A percentile compares a stretch with the other conserved stretches of the same genome.
These are phyloP conservation scores for Crax fasciolata DNA, from an alignment of 2,797 vertebrate species.

Conservation along the genomic window DNA sequence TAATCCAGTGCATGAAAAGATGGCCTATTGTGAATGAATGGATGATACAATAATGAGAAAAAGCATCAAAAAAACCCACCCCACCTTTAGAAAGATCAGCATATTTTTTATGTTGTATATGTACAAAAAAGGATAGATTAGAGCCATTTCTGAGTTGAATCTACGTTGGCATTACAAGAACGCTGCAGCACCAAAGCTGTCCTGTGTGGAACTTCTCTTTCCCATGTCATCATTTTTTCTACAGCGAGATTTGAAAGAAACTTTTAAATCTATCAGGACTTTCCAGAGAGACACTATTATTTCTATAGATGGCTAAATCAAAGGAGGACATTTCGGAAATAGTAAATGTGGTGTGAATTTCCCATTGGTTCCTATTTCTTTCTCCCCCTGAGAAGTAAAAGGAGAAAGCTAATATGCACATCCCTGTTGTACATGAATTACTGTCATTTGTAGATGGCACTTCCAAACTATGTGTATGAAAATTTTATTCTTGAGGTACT, in stretches of 20 bases:
- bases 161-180: not conserved
- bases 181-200: constrained; percentile 3
- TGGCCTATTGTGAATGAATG: constrained; percentile 19
- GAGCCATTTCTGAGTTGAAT: constrained; percentile 23
- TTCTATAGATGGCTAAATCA: constrained; percentile 27
- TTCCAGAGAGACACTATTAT: not conserved
- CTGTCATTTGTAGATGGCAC: not conserved
- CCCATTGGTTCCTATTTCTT: not conserved
- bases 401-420: not conserved
- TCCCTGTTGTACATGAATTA: not conserved
- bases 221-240: not conserved
- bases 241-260: not conserved
- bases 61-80: not conserved
- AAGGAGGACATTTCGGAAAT: constrained; percentile 18
- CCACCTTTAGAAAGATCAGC: not conserved
- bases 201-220: not conserved
- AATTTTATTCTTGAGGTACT: not conserved
- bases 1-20: constrained; percentile 16
- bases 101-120: not conserved
- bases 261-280: not conserved
- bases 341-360: constrained; percentile 34
- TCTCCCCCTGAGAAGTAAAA: constrained; percentile 21
- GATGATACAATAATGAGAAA: constrained; percentile 21
- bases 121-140: not conserved
- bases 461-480: not conserved